Evolutionary conservation across 92 coral and sea anemone species (phyloP).

Genomic region (Epizoanthus rinbou): DNA sequence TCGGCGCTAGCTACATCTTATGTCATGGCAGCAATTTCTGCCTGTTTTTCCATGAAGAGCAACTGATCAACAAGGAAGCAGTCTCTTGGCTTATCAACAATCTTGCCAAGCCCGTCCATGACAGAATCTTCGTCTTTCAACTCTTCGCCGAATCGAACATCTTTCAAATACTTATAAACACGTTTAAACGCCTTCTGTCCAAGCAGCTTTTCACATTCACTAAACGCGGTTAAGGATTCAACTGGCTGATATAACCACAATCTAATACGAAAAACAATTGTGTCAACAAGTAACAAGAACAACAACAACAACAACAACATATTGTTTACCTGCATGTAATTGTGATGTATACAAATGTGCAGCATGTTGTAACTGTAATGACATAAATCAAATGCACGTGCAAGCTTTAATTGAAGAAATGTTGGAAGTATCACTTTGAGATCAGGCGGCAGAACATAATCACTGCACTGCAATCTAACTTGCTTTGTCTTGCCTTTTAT

Average conservation of each 20-base stretch:
- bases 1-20: not conserved
- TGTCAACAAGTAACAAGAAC: not conserved
- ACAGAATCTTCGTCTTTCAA: conserved; percentile 71
- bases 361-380: not conserved
- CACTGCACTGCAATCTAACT: too few species aligned
- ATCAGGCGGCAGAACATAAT: too few species aligned
- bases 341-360: too few species aligned
- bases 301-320: not conserved
- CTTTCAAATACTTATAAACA: conserved; percentile 73
- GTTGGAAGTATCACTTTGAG: too few species aligned
- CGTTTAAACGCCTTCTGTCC: conserved; percentile 73
- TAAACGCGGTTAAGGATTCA: conserved; percentile 60
- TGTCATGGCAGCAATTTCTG: conserved; percentile 89
- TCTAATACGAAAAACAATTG: not conserved
- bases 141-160: conserved; percentile 82
- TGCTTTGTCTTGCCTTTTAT: too few species aligned
- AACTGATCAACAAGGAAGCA: conserved; percentile 95
- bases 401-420: too few species aligned
- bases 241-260: not conserved
- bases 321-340: too few species aligned
- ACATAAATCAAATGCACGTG: too few species aligned
- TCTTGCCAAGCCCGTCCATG: conserved; percentile 77
- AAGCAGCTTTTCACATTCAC: conserved; percentile 86
- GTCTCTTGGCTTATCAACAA: conserved; percentile 86
- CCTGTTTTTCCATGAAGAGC: conserved; percentile 95